Percentiles rank a stretch among this genome's conserved stretches.
Evolutionary conservation across 2,888 invertebrate genomes (phyloP).

Genomic region (Lacanobia oleracea): DNA sequence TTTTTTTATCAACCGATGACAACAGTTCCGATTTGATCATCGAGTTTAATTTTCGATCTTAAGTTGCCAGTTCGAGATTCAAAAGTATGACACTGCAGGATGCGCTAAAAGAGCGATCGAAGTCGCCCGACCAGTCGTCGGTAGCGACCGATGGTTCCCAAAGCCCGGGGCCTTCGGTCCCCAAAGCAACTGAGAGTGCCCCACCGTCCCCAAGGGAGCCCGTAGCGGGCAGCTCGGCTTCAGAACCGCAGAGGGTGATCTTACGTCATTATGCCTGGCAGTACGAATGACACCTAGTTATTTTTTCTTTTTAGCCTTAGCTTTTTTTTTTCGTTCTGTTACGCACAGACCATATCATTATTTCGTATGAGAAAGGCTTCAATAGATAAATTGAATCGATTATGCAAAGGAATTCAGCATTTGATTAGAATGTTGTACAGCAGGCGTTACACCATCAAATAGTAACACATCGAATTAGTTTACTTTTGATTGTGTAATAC

Average conservation of each 20-base stretch:
- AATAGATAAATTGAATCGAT: slow-evolving; percentile 65
- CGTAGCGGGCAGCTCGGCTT: slow-evolving; percentile 81
- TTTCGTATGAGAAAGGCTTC: slow-evolving; percentile 74
- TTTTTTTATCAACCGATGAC: slow-evolving; percentile 4
- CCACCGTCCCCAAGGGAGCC: slow-evolving; percentile 76
- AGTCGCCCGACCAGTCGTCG: slow-evolving; percentile 79
- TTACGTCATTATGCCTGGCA: slow-evolving; percentile 89
- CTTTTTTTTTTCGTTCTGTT: slow-evolving; percentile 83
- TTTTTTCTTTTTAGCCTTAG: slow-evolving; percentile 85
- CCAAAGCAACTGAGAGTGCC: slow-evolving; percentile 63
- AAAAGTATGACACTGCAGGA: slow-evolving; percentile 76
- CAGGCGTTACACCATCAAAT: slow-evolving; percentile 64
- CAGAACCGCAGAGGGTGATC: slow-evolving; percentile 88
- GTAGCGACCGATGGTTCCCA: slow-evolving; percentile 73
- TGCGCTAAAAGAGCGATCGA: slow-evolving; percentile 76
- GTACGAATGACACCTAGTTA: slow-evolving; percentile 90
- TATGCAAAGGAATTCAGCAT: slow-evolving; percentile 89
- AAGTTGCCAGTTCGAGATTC: slow-evolving; percentile 60
- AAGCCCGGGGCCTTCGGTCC: slow-evolving; percentile 68
- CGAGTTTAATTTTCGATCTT: slow-evolving; percentile 41
- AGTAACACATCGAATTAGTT: slow-evolving; percentile 31
- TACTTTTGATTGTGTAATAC: slow-evolving; percentile 64
- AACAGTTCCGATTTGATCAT: slow-evolving; percentile 20
- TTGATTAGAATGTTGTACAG: slow-evolving; percentile 77
- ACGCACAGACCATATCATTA: slow-evolving; percentile 78